Conservation (phyloP, 2,797 vertebrate genomes). For the Kryptolebias ocellatus region DNA sequence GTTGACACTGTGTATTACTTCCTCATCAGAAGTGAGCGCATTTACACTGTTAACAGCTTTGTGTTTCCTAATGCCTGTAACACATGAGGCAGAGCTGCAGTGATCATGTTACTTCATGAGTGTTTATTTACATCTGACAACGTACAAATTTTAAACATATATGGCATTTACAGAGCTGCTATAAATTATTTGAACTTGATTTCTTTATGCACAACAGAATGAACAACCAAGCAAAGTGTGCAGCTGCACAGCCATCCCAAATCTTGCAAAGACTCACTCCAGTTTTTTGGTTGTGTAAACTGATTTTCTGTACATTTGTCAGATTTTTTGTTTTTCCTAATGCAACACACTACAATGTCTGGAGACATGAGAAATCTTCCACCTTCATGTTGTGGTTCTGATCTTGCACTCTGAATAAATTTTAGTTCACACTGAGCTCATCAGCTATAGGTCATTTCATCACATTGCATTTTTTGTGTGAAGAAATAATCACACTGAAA, state of each 20-base stretch:
- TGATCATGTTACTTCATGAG: neutral
- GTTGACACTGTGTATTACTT: conserved; percentile 11
- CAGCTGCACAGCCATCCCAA: neutral
- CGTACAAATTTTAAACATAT: neutral
- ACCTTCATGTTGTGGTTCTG: neutral
- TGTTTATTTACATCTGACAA: conserved; percentile 1
- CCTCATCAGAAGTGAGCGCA: neutral
- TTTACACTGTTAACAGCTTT: neutral
- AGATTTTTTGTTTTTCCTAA: neutral
- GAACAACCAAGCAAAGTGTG: neutral
- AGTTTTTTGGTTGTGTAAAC: conserved; percentile 1
- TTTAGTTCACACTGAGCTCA: neutral
- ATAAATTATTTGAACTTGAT: conserved; percentile 3
- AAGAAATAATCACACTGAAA: no score
- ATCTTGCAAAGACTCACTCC: neutral
- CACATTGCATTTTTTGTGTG: neutral
- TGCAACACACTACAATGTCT: neutral
- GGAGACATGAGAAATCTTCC: neutral
- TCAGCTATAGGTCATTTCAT: neutral
- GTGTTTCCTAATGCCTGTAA: neutral
- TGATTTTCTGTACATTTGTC: conserved; percentile 5
- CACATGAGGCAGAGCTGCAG: neutral
- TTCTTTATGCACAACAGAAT: neutral
- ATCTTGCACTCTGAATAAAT: no score
- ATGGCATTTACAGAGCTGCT: neutral